A percentile compares a stretch with the other conserved stretches of the same genome.
Evolutionary conservation across 2,797 vertebrate species (phyloP).

Genomic region (Basileuterus tristriatus): DNA sequence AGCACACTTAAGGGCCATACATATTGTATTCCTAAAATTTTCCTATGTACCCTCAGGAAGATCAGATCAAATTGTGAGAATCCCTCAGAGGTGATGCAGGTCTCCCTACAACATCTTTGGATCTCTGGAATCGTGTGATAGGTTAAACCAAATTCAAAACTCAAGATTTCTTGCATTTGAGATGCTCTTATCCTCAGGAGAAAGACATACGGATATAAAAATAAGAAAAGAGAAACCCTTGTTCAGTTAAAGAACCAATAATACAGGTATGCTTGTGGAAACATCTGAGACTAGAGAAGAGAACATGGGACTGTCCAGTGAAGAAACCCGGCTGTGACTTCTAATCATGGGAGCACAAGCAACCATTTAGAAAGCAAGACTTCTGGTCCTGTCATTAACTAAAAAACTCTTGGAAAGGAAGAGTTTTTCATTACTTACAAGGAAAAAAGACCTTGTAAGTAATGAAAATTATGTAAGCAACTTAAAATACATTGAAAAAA

Average conservation of each 20-base stretch:
- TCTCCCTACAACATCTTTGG: not conserved
- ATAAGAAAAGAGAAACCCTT: not conserved
- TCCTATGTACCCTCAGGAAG: not conserved
- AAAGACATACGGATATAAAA: not conserved
- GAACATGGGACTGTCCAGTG: not conserved
- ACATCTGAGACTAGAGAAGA: not conserved
- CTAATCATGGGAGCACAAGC: not conserved
- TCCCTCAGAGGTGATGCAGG: rapidly evolving
- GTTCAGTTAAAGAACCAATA: not conserved
- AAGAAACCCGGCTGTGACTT: not conserved
- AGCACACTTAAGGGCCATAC: not conserved
- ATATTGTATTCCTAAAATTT: not conserved
- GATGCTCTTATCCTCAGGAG: not conserved
- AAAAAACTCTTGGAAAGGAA: not conserved
- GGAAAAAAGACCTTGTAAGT: not conserved
- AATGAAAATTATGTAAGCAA: not conserved
- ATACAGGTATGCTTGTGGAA: not conserved
- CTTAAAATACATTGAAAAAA: not conserved
- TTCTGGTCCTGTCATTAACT: not conserved
- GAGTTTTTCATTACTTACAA: too few relatives aligned
- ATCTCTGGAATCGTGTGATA: not conserved
- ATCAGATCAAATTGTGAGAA: not conserved
- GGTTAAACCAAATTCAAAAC: not conserved
- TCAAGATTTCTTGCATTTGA: not conserved
- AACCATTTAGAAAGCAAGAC: not conserved